Percentiles rank a stretch among this genome's conserved stretches.
Evolutionary conservation across 1,140 invertebrate species (phyloP).

Genomic region (Pseudachorutes palmiensis): DNA sequence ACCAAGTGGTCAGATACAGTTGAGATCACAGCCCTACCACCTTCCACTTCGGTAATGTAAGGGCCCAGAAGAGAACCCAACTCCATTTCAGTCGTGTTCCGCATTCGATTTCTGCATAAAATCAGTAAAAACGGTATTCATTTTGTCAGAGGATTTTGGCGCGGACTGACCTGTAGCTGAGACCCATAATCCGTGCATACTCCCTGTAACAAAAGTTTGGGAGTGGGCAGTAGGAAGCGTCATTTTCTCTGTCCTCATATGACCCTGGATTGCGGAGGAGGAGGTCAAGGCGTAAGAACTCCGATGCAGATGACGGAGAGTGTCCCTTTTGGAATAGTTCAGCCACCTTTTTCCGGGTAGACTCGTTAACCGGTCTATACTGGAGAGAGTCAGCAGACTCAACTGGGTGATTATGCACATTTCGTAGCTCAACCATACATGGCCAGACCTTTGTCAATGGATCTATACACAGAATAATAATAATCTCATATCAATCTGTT

Average conservation of each 20-base stretch:
- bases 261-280: background rate
- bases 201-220: background rate
- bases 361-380: background rate
- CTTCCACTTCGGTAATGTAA: background rate
- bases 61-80: background rate
- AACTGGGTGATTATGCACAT: background rate
- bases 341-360: background rate
- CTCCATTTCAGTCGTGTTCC: background rate
- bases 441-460: background rate
- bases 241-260: background rate
- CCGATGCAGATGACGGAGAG: background rate
- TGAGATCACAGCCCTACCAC: background rate
- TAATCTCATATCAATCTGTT: background rate
- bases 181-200: background rate
- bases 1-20: background rate
- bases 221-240: slow-evolving; percentile 3
- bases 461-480: background rate
- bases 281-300: background rate
- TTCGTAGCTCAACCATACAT: background rate
- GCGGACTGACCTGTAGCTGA: background rate
- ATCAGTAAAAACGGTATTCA: background rate
- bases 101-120: background rate
- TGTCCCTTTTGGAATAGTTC: background rate
- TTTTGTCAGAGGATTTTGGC: background rate
- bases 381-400: slow-evolving; percentile 9